phyloP scores from a whole-genome alignment of 2,888 invertebrate genomes.

The Pimpla rufipes region DNA sequence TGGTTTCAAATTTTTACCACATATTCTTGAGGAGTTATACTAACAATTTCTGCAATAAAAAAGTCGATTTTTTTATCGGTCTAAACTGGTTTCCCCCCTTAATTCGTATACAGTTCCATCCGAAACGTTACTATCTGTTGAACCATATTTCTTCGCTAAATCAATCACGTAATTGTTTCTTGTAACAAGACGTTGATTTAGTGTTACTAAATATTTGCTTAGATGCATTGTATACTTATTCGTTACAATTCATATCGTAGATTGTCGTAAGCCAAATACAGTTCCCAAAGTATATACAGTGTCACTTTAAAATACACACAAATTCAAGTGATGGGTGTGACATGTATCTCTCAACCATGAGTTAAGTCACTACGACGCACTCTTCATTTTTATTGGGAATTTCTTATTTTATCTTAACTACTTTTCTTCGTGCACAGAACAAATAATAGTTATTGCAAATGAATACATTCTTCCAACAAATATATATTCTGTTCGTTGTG shows the following conservation, averaged over 20 bases:
- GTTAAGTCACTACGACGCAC: too few species aligned
- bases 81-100: too few species aligned
- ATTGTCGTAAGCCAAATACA: conserved; percentile 1
- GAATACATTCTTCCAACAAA: conserved; percentile 9
- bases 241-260: not conserved
- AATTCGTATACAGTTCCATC: conserved; percentile 5
- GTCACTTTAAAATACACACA: not conserved
- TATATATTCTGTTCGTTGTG: not conserved
- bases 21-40: too few species aligned
- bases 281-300: conserved; percentile 7
- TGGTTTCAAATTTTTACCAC: too few species aligned
- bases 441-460: conserved; percentile 7
- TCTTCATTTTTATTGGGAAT: too few species aligned
- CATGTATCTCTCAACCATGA: conserved; percentile 6
- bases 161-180: conserved; percentile 1
- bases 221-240: conserved; percentile 3
- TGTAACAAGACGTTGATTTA: not conserved
- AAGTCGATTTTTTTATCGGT: too few species aligned
- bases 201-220: conserved; percentile 16
- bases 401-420: conserved; percentile 1
- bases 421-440: conserved; percentile 1
- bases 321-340: not conserved
- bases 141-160: not conserved
- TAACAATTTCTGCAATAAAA: too few species aligned
- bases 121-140: not conserved